These are phyloP conservation scores for Geococcyx californianus DNA, from an alignment of 2,113 vertebrate species.

Conservation along the genomic window DNA sequence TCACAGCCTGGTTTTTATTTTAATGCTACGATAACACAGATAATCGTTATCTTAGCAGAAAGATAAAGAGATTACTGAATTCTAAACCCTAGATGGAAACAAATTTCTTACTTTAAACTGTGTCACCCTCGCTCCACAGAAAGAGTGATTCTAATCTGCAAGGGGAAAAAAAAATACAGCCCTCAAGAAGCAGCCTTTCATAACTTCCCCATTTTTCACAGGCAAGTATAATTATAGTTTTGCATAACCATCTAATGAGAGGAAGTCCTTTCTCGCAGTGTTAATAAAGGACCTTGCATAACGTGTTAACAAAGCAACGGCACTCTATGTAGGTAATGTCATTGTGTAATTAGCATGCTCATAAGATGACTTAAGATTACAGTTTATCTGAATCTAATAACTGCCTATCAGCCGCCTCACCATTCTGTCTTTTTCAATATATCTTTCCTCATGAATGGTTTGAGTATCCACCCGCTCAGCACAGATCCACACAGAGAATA, in stretches of 20 bases:
- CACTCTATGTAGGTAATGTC: conserved; percentile 77
- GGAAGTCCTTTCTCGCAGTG: conserved; percentile 79
- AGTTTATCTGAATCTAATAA: conserved; percentile 84
- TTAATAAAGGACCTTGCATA: conserved; percentile 85
- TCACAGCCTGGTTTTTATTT: conserved; percentile 13
- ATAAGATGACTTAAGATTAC: conserved; percentile 83
- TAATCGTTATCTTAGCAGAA: neutral
- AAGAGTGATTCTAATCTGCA: conserved; percentile 51
- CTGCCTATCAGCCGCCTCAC: conserved; percentile 74
- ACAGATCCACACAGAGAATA: neutral
- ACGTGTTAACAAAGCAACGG: conserved; percentile 79
- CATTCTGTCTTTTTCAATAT: conserved; percentile 70
- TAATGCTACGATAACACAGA: neutral
- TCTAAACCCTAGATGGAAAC: conserved; percentile 25
- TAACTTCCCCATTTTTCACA: conserved; percentile 68
- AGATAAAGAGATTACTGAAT: conserved; percentile 53
- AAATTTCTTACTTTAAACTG: conserved; percentile 63
- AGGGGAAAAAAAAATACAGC: neutral
- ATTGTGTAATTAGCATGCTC: conserved; percentile 83
- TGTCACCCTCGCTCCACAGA: neutral
- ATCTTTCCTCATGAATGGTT: conserved; percentile 59
- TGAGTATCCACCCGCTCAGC: neutral
- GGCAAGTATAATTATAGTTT: conserved; percentile 83
- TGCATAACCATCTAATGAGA: conserved; percentile 80
- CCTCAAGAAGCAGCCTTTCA: conserved; percentile 65